A percentile compares a stretch with the other conserved stretches of the same genome.
These are phyloP conservation scores for Candidula unifasciata DNA, from an alignment of 2,888 invertebrate species.

Conservation along the genomic window DNA sequence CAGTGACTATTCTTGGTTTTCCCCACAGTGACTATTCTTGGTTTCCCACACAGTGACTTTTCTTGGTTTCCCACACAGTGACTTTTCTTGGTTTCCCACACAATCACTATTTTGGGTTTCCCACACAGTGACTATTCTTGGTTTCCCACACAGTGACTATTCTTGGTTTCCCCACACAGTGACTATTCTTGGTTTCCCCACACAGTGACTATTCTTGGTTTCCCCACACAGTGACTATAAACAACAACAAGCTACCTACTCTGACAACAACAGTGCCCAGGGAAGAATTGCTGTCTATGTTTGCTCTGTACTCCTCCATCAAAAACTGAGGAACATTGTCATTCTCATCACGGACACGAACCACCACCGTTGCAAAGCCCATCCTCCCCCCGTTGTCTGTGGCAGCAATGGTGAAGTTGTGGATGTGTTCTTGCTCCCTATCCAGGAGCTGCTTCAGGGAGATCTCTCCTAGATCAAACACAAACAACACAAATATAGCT, in stretches of 20 bases:
- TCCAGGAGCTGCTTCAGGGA: slow-evolving; percentile 85
- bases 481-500: background rate
- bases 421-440: slow-evolving; percentile 83
- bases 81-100: too few relatives aligned
- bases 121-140: too few relatives aligned
- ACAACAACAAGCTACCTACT: slow-evolving; percentile 59
- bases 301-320: slow-evolving; percentile 74
- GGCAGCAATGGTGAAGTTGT: slow-evolving; percentile 75
- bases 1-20: too few relatives aligned
- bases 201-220: too few relatives aligned
- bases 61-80: too few relatives aligned
- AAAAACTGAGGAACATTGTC: slow-evolving; percentile 77
- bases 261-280: slow-evolving; percentile 69
- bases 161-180: too few relatives aligned
- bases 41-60: too few relatives aligned
- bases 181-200: too few relatives aligned
- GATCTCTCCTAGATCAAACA: slow-evolving; percentile 71
- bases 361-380: slow-evolving; percentile 68
- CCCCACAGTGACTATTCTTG: too few relatives aligned
- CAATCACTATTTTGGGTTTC: too few relatives aligned
- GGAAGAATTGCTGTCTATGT: slow-evolving; percentile 69
- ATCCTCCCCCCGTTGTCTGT: slow-evolving; percentile 77
- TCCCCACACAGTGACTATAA: too few relatives aligned
- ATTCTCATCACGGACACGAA: slow-evolving; percentile 75
- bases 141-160: too few relatives aligned